Evolutionary conservation across 1,140 invertebrate species (phyloP).

Genomic region (Drosophila lacteicornis): DNA sequence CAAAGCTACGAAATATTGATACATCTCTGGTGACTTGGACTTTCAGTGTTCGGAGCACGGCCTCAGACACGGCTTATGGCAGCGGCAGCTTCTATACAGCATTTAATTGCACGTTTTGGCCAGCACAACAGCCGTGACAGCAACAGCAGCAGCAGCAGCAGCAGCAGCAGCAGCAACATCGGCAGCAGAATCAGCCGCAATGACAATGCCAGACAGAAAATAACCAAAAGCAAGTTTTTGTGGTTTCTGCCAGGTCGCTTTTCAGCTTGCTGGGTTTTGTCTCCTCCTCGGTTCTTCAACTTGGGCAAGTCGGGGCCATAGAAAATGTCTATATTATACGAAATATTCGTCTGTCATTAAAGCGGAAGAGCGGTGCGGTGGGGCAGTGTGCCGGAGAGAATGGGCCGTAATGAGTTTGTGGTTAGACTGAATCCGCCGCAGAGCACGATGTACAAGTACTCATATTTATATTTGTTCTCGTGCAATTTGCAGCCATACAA

Average conservation of each 20-base stretch:
- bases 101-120: slow-evolving; percentile 79
- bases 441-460: slow-evolving; percentile 44
- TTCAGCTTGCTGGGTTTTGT: slow-evolving; percentile 38
- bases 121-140: slow-evolving; percentile 53
- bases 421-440: slow-evolving; percentile 48
- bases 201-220: slow-evolving; percentile 74
- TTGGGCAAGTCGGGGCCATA: slow-evolving; percentile 42
- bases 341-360: slow-evolving; percentile 54
- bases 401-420: slow-evolving; percentile 56
- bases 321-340: slow-evolving; percentile 75
- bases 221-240: slow-evolving; percentile 71
- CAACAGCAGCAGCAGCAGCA: slow-evolving; percentile 29
- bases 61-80: slow-evolving; percentile 54
- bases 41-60: slow-evolving; percentile 16
- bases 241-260: slow-evolving; percentile 46
- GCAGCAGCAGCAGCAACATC: slow-evolving; percentile 22
- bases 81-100: slow-evolving; percentile 49
- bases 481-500: slow-evolving; percentile 51
- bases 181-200: slow-evolving; percentile 51
- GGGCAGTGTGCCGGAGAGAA: slow-evolving; percentile 12
- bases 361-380: slow-evolving; percentile 3
- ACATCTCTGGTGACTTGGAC: slow-evolving; percentile 3
- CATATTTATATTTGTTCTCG: slow-evolving; percentile 50
- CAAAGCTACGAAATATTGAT: neutral
- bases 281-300: slow-evolving; percentile 36